Evolutionary conservation across 2,888 invertebrate species (phyloP).

Genomic region (Prosapia bicincta): DNA sequence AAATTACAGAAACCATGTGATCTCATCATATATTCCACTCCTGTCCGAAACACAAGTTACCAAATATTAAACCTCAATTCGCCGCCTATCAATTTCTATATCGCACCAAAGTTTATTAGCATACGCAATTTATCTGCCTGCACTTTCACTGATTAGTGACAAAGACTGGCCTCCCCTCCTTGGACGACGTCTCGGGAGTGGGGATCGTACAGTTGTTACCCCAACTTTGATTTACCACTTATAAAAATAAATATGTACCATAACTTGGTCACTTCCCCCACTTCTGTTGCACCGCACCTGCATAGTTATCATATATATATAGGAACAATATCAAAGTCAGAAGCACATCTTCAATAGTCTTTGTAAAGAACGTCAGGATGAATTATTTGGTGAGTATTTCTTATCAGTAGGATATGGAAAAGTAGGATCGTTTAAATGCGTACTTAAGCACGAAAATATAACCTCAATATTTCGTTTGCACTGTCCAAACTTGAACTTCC

Average conservation of each 20-base stretch:
- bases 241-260: background rate
- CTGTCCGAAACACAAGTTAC: background rate
- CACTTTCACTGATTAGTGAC: background rate
- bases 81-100: background rate
- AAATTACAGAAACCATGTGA: background rate
- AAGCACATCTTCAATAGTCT: background rate
- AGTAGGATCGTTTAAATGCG: too few species aligned
- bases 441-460: too few species aligned
- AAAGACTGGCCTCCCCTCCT: background rate
- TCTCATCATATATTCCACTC: background rate
- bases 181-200: background rate
- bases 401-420: too few species aligned
- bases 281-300: background rate
- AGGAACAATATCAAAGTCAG: background rate
- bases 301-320: background rate
- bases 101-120: background rate
- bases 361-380: background rate
- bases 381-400: background rate
- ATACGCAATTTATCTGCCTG: background rate
- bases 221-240: background rate
- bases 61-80: background rate
- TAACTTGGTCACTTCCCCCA: background rate
- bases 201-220: background rate
- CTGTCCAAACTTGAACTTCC: too few species aligned
- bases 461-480: too few species aligned